A percentile compares a stretch with the other conserved stretches of the same genome.
Evolutionary conservation across 2,113 vertebrate genomes (phyloP).

Genomic region (Heptranchias perlo): DNA sequence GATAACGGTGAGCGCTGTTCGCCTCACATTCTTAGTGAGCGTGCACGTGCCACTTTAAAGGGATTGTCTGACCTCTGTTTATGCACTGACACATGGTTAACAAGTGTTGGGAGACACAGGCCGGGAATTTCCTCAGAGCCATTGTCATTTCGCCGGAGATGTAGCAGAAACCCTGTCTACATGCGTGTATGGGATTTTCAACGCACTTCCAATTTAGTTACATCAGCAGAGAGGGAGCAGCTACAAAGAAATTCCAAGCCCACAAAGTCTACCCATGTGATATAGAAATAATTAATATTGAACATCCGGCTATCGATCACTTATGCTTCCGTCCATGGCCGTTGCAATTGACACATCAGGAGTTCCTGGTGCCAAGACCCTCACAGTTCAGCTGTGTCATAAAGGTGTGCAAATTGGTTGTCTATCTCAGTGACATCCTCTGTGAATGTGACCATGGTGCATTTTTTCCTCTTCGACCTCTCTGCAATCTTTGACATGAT

Average conservation of each 20-base stretch:
- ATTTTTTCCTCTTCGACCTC: background rate
- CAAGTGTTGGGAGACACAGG: background rate
- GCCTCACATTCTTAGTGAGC: background rate
- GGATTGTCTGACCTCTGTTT: background rate
- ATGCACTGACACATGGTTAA: background rate
- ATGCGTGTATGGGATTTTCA: background rate
- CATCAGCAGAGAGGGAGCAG: background rate
- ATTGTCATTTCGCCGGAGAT: background rate
- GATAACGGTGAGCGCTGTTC: too few relatives aligned
- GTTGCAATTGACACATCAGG: background rate
- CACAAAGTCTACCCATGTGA: background rate
- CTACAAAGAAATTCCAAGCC: background rate
- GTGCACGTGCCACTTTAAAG: background rate
- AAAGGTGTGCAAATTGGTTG: background rate
- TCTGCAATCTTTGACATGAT: background rate
- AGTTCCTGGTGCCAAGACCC: background rate
- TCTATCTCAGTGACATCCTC: background rate
- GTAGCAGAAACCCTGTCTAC: background rate
- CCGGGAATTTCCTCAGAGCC: background rate
- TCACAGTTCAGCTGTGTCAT: background rate
- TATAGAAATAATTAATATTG: background rate
- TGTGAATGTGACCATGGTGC: background rate
- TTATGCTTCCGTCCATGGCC: background rate
- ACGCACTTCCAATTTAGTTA: background rate
- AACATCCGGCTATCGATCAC: background rate